A percentile compares a stretch with the other conserved stretches of the same genome.
These are phyloP conservation scores for Pantherophis guttatus DNA, from an alignment of 2,113 vertebrate genomes.

Conservation along the genomic window DNA sequence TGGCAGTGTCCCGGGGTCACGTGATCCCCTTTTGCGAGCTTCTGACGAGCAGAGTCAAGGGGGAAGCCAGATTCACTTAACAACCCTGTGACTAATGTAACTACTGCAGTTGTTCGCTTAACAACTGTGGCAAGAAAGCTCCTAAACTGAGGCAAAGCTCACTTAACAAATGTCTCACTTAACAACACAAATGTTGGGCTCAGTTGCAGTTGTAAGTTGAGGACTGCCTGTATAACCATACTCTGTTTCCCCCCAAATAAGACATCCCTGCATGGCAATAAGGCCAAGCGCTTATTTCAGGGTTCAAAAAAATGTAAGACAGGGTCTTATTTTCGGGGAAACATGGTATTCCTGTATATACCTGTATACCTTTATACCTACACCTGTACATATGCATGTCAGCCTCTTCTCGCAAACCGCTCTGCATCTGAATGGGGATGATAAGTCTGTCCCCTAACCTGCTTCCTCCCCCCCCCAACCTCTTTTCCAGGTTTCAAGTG, in stretches of 20 bases:
- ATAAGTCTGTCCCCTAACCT: background rate
- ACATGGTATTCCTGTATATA: no score
- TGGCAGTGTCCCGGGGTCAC: background rate
- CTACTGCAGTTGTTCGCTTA: background rate
- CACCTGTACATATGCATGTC: background rate
- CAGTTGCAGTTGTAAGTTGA: background rate
- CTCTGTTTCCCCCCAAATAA: no score
- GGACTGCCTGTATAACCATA: no score
- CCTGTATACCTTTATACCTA: background rate
- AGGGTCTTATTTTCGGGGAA: no score
- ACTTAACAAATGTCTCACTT: background rate
- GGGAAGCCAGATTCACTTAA: background rate
- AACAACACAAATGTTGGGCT: background rate
- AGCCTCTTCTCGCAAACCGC: background rate
- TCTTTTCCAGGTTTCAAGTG: slow-evolving; percentile 92
- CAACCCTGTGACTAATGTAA: no score
- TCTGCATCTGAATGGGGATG: background rate
- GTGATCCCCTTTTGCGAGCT: background rate
- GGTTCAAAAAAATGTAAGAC: no score
- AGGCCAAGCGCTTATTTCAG: no score
- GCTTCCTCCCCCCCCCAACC: background rate
- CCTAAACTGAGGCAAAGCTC: background rate
- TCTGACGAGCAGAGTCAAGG: background rate
- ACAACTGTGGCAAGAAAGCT: background rate
- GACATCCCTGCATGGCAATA: no score